Base-by-base conservation (phyloP, 1,140 invertebrate species). In the Lysiphlebus fabarum region DNA sequence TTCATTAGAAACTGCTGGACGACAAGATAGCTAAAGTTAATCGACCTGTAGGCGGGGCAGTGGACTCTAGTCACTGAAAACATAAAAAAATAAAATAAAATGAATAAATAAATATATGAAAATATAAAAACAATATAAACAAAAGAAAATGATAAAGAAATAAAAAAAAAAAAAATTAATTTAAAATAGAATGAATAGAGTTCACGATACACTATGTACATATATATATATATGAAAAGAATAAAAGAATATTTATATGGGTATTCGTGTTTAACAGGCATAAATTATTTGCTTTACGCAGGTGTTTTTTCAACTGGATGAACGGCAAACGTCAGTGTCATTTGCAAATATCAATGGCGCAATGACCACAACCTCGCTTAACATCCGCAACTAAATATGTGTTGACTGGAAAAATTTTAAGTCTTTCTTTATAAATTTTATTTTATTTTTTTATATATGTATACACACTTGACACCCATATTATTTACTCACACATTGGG, bases 401-500 rank as follows among this genome's bases (percentile, higher is more conserved):
- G 17, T 26, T 26, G 17, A 26, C 17, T 26, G 17, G 17, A 26
- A 26, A 26, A 26, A 26, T 26, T 26, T 26, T 4, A 26, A 26
- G 2, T 26, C 17, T 26, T 26, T 26, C 17, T 26, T 26, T 26
- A 26, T 26, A 26, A 2, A 26, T 26, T 49, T 49, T 34, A 34
- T n/a, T 33, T 49, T n/a, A 33, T 34, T 49, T 49, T 26, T 2
- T 26, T 26, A 26, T 26, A 26, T 26, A 26, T 26, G 4, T 1
- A 26, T 4, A 26, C 17, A 26, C 17, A 26, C 17, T 26, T 26
- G 17, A 26, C 17, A 26, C 17, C 17, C 17, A 26, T 26, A 26
- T 33, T 38, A n/a, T 63, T 62, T 56, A 41, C 42, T 51, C 60
- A 56, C 60, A 56, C 59, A 62, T 58, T 50, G 66, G 55, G 64